These are phyloP conservation scores for Laspeyria flexula DNA, from an alignment of 2,888 invertebrate genomes.

Conservation along the genomic window DNA sequence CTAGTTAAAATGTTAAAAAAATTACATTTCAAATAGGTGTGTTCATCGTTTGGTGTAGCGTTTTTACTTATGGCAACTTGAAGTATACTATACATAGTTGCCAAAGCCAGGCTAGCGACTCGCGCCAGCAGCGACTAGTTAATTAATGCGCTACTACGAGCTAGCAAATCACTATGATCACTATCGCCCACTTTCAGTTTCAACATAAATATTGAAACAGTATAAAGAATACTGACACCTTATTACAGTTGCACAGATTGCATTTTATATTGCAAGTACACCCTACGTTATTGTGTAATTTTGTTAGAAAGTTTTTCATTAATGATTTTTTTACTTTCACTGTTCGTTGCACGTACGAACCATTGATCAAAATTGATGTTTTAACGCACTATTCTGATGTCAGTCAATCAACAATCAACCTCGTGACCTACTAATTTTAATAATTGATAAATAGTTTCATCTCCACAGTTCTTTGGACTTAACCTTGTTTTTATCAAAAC, in stretches of 20 bases:
- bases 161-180: conserved; percentile 26
- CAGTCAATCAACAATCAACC: conserved; percentile 39
- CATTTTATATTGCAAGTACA: conserved; percentile 19
- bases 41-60: too few relatives aligned
- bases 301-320: conserved; percentile 49
- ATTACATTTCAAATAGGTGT: too few relatives aligned
- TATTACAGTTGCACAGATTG: conserved; percentile 22
- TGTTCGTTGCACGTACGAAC: conserved; percentile 24
- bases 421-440: conserved; percentile 37
- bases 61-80: background rate
- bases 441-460: conserved; percentile 25
- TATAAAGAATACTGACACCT: conserved; percentile 23
- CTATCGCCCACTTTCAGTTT: conserved; percentile 35
- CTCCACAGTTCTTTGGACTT: conserved; percentile 6
- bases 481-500: conserved; percentile 7
- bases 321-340: conserved; percentile 50
- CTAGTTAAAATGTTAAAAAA: too few relatives aligned
- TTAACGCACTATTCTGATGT: conserved; percentile 29
- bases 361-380: conserved; percentile 26
- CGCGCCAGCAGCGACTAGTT: conserved; percentile 7
- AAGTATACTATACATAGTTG: background rate
- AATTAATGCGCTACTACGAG: conserved; percentile 29
- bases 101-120: conserved; percentile 10
- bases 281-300: conserved; percentile 32
- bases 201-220: conserved; percentile 22